Evolutionary conservation across 2,113 vertebrate species (phyloP).

Genomic region (Octodon degus): DNA sequence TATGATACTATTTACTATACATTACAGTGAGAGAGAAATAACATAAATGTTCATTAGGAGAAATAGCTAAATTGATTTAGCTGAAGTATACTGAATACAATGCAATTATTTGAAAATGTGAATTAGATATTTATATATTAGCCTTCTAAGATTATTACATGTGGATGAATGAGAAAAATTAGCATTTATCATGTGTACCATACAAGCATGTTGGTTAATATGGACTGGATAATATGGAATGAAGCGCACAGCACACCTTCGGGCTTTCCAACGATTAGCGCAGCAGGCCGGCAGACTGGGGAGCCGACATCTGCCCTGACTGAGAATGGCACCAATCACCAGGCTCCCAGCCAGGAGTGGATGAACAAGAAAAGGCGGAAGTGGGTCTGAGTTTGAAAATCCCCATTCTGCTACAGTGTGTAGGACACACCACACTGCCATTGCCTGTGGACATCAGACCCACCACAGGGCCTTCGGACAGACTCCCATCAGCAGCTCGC

Average conservation of each 20-base stretch:
- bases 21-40: background rate
- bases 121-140: background rate
- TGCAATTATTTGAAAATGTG: background rate
- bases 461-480: background rate
- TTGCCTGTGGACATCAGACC: background rate
- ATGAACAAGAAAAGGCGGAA: background rate
- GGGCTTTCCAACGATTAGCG: background rate
- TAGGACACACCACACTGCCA: background rate
- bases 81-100: background rate
- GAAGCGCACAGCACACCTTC: background rate
- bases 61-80: background rate
- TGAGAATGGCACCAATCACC: background rate
- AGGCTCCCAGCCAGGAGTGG: background rate
- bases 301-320: background rate
- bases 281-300: background rate
- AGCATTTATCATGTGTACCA: background rate
- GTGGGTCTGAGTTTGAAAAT: background rate
- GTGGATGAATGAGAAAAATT: slow-evolving; percentile 7
- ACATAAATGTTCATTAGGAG: background rate
- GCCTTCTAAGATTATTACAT: background rate
- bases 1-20: background rate
- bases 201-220: background rate
- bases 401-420: background rate
- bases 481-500: background rate
- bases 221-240: background rate